Evolutionary conservation across 2,113 vertebrate genomes (phyloP).

Genomic region (Lichenostomus cassidix): DNA sequence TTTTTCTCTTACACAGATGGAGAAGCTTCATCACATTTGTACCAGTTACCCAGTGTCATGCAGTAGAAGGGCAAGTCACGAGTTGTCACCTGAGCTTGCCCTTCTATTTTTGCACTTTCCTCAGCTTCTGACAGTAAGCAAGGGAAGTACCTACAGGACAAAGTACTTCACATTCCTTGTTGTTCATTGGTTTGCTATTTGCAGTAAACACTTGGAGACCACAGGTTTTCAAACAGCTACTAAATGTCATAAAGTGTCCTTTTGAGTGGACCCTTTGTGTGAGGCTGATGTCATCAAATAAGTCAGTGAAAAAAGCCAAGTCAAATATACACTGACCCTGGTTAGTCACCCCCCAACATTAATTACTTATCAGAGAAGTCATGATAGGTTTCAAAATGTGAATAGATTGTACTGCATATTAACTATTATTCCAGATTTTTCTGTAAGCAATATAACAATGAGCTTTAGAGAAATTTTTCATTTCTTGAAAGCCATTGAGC

Average conservation of each 20-base stretch:
- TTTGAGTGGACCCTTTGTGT: neutral
- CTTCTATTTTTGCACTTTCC: neutral
- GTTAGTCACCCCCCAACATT: neutral
- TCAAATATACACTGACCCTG: neutral
- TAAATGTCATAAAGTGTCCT: neutral
- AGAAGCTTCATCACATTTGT: neutral
- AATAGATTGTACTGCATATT: neutral
- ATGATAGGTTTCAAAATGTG: neutral
- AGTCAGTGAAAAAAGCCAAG: neutral
- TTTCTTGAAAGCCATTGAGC: neutral
- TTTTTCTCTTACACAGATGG: fast-evolving
- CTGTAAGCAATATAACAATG: neutral
- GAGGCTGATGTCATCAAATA: neutral
- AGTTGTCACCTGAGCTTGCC: neutral
- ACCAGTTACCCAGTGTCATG: neutral
- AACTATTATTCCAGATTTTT: neutral
- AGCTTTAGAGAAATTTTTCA: neutral
- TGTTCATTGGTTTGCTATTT: neutral
- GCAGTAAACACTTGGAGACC: neutral
- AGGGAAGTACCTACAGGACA: neutral
- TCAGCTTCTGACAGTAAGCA: neutral
- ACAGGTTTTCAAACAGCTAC: neutral
- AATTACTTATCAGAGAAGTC: neutral
- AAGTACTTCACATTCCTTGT: neutral
- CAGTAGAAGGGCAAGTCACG: neutral